These are phyloP conservation scores for Manduca sexta DNA, from an alignment of 1,140 invertebrate species.

Conservation along the genomic window DNA sequence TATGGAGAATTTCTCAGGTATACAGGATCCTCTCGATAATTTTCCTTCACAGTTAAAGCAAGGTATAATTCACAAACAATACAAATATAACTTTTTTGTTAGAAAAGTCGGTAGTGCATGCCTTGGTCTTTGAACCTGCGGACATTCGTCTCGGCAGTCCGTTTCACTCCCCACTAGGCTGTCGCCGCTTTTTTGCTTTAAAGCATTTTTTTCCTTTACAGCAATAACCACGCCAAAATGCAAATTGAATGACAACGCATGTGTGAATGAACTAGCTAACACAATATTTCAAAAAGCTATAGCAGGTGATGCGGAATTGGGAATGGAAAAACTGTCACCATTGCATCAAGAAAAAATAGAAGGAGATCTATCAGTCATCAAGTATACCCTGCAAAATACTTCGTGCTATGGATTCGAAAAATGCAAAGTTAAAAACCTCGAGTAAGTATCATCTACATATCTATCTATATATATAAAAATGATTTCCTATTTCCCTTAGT, in stretches of 20 bases:
- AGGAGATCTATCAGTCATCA: constrained; percentile 4
- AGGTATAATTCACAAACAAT: too few relatives aligned
- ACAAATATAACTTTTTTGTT: too few relatives aligned
- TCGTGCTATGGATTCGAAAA: constrained; percentile 3
- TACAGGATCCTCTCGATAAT: too few relatives aligned
- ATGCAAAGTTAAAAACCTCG: constrained; percentile 2
- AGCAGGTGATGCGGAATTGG: neutral
- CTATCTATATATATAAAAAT: too few relatives aligned
- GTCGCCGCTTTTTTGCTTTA: too few relatives aligned
- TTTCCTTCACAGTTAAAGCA: too few relatives aligned
- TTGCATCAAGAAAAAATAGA: constrained; percentile 1
- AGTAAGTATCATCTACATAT: constrained; percentile 16
- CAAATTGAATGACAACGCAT: neutral
- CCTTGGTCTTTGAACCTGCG: too few relatives aligned
- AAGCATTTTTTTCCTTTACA: constrained; percentile 1
- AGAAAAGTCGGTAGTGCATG: too few relatives aligned
- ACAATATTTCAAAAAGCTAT: neutral
- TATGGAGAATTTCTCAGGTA: too few relatives aligned
- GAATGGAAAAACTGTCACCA: constrained; percentile 4
- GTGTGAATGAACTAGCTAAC: neutral
- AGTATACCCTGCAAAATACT: constrained; percentile 1
- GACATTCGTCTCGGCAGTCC: too few relatives aligned
- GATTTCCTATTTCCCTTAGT: too few relatives aligned
- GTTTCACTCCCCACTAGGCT: too few relatives aligned
- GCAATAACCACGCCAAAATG: constrained; percentile 1